Evolutionary conservation across 2,797 vertebrate species (phyloP), one percentile per base, ranked within the genome.

Genomic region (Sebastes elongatus): DNA sequence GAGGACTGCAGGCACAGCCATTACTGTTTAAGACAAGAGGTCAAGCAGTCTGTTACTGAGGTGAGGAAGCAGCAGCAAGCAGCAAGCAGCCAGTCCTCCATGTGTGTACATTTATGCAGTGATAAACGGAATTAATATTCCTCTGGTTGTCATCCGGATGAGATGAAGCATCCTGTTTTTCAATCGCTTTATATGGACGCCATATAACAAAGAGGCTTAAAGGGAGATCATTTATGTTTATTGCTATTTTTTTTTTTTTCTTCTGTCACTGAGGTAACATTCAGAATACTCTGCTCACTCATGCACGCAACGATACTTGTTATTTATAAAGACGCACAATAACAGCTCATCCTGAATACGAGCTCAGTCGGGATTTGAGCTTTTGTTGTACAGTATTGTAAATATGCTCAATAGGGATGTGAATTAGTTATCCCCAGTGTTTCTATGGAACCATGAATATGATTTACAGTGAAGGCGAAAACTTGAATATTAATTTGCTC

Each of bases 11-110:
- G 84, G 79, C 81, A 28, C 76, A 62, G 90, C 64, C 91, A 72
- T 88, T 79, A 52, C 91, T 81, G 86, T 72, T 88, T 77, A 83
- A 90, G 82, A 88, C 83, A 78, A 52, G 80, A 83, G 92, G 92
- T 93, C 92, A 91, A 81, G 74, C 70, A 38, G 71, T 76, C 57
- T 76, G 85, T 59, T 67, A 18, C 78, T 7, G 73, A 76, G 64
- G 76, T 78, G 71, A 65, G 59, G 62, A 30, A 72, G 75, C 69
- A 68, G 81, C 78, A 67, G 55, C 53, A 71, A 68, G 42, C 42
- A 72, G 74, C 69, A 68, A 68, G 82, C 78, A 69, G 52, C 55
- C 71, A 66, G 0, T n/a, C 46, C 72, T 77, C 78, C 49, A 46
- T 65, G 85, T 60, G 64, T 52, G 64, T 52, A n/a, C 76, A 71